These are phyloP conservation scores for Pseudochromis fuscus DNA, from an alignment of 2,797 vertebrate genomes.

Conservation along the genomic window DNA sequence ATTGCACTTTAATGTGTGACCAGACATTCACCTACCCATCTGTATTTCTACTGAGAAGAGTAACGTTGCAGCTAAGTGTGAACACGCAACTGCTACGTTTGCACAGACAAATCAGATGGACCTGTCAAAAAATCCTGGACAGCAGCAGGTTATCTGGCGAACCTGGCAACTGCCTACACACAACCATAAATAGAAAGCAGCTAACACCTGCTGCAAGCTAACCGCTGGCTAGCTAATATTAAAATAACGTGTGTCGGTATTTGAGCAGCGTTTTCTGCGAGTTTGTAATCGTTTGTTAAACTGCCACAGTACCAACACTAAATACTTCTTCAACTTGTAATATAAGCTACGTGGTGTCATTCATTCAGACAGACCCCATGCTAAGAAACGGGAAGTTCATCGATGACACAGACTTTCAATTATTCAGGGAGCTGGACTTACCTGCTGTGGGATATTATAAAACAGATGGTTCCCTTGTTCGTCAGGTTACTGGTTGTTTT, in stretches of 20 bases:
- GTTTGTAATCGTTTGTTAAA: neutral
- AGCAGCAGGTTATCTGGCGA: constrained; percentile 4
- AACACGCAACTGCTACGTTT: neutral
- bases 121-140: neutral
- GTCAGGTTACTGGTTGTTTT: neutral
- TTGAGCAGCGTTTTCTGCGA: neutral
- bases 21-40: neutral
- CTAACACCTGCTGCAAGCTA: constrained; percentile 40
- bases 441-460: constrained; percentile 36
- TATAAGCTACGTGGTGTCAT: constrained; percentile 27
- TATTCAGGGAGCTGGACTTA: constrained; percentile 34
- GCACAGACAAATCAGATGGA: neutral
- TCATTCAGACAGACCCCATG: constrained; percentile 30
- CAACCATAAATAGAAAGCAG: neutral
- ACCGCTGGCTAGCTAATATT: constrained; percentile 6
- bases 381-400: constrained; percentile 49
- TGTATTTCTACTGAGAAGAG: neutral
- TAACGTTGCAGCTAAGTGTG: neutral
- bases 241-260: too few species aligned
- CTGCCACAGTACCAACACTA: neutral
- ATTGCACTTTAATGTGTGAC: neutral
- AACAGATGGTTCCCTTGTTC: neutral
- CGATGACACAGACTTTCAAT: constrained; percentile 10
- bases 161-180: neutral
- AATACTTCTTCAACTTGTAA: neutral